phyloP scores from a whole-genome alignment of 2,888 invertebrate species.

The Drosophila monieri region DNA sequence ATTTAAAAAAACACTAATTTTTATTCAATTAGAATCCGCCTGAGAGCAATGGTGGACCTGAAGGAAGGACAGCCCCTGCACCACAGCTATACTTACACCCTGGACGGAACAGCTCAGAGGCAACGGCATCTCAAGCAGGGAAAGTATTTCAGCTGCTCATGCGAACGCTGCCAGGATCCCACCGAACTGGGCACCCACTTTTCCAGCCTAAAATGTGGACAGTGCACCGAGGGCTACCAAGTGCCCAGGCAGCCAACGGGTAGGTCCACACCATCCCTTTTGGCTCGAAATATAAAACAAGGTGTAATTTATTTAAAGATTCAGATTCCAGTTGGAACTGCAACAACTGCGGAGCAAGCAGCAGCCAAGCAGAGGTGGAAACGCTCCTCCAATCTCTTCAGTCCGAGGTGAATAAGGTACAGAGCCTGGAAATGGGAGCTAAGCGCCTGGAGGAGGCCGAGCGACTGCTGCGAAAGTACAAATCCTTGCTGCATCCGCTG shows the following conservation, averaged over 20 bases:
- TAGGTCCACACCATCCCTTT: slow-evolving; percentile 80
- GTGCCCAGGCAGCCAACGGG: slow-evolving; percentile 88
- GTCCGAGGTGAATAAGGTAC: slow-evolving; percentile 87
- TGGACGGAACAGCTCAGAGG: slow-evolving; percentile 89
- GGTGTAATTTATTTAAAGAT: slow-evolving; percentile 48
- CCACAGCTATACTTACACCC: slow-evolving; percentile 90
- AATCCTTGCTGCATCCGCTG: slow-evolving; percentile 89
- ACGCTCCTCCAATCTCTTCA: slow-evolving; percentile 88
- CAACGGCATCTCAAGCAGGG: slow-evolving; percentile 89
- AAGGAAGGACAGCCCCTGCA: slow-evolving; percentile 87
- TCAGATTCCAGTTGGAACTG: slow-evolving; percentile 80
- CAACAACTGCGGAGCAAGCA: slow-evolving; percentile 87
- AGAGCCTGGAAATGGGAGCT: slow-evolving; percentile 86
- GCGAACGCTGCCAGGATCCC: slow-evolving; percentile 90
- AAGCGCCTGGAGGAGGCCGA: slow-evolving; percentile 88
- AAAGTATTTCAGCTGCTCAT: slow-evolving; percentile 92
- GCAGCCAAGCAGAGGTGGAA: slow-evolving; percentile 86
- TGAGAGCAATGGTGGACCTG: slow-evolving; percentile 89
- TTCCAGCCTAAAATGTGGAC: slow-evolving; percentile 90
- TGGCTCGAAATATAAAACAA: not conserved
- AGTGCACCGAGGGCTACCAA: slow-evolving; percentile 89
- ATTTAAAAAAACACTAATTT: too few relatives aligned
- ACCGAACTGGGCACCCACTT: slow-evolving; percentile 92
- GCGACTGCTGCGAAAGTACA: slow-evolving; percentile 87
- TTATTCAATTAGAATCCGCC: slow-evolving; percentile 89